These are phyloP conservation scores for Emberiza fucata DNA, from an alignment of 2,113 vertebrate genomes.

Conservation along the genomic window DNA sequence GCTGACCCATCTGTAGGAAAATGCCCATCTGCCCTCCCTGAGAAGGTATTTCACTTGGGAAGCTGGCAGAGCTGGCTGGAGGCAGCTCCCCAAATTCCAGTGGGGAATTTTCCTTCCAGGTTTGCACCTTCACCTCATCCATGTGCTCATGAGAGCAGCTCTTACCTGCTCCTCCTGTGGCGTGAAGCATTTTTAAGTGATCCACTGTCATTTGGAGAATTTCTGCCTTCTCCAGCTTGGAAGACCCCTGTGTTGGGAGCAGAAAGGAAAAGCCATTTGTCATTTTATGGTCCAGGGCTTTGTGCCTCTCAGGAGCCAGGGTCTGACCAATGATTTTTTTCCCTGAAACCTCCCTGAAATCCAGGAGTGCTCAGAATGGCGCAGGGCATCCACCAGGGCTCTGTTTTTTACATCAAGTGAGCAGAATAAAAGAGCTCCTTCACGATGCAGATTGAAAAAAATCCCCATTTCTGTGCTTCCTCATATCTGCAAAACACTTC, in stretches of 20 bases:
- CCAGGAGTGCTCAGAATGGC: neutral
- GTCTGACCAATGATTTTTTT: neutral
- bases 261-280: neutral
- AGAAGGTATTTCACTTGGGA: neutral
- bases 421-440: neutral
- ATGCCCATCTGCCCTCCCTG: neutral
- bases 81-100: neutral
- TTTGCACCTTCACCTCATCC: neutral
- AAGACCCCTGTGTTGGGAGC: slow-evolving; percentile 81
- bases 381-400: neutral
- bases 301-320: neutral
- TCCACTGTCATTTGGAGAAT: slow-evolving; percentile 97
- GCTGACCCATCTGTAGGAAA: neutral
- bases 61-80: neutral
- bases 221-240: slow-evolving; percentile 94
- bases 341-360: neutral
- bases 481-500: neutral
- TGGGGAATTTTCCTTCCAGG: neutral
- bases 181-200: slow-evolving; percentile 91
- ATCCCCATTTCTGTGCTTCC: neutral
- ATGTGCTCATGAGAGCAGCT: neutral
- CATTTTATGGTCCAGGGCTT: neutral
- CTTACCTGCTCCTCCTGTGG: slow-evolving; percentile 88
- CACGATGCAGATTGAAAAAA: neutral
- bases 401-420: neutral